These are phyloP conservation scores for Terrapene triunguis DNA, from an alignment of 2,113 vertebrate genomes.

Conservation along the genomic window DNA sequence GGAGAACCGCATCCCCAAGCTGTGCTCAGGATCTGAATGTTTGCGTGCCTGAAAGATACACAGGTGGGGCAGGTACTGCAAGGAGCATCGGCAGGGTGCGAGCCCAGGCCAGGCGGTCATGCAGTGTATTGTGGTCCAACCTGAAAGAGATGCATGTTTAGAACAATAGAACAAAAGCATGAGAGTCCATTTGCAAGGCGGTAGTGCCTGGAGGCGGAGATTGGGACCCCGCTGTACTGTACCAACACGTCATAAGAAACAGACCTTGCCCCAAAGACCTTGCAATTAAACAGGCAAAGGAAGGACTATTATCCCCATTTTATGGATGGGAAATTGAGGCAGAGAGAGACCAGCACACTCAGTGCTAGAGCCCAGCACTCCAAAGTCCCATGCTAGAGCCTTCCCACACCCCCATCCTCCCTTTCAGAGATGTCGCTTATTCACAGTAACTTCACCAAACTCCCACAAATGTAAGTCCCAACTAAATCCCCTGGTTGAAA, in stretches of 20 bases:
- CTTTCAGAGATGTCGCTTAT: neutral
- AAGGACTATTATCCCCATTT: neutral
- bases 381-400: neutral
- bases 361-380: neutral
- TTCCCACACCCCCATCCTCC: neutral
- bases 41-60: neutral
- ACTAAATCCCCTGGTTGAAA: neutral
- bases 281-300: neutral
- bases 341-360: neutral
- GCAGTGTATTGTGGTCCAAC: neutral
- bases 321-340: neutral
- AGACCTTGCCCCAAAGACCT: neutral
- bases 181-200: neutral
- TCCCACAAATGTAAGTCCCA: neutral
- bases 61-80: neutral
- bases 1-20: neutral
- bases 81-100: neutral
- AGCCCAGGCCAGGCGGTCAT: neutral
- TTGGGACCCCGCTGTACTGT: neutral
- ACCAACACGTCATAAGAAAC: neutral
- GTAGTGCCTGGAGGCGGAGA: neutral
- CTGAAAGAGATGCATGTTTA: neutral
- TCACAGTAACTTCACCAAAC: neutral
- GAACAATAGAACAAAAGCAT: neutral
- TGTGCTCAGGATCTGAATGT: neutral